Percentiles rank a stretch among this genome's conserved stretches.
Conservation (phyloP, 1,140 invertebrate genomes). For the Macrobrachium rosenbergii region DNA sequence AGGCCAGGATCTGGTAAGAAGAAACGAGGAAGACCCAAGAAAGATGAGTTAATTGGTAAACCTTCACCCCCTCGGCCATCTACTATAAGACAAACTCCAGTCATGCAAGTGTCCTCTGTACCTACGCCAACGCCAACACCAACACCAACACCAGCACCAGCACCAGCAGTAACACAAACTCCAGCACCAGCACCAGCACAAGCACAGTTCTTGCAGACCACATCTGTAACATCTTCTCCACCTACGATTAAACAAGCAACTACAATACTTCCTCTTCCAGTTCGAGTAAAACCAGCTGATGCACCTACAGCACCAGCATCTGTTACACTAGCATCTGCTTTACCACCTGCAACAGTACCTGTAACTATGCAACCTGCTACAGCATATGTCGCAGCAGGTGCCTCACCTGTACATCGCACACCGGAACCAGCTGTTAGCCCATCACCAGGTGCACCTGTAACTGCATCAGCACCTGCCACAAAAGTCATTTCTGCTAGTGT, state of each 20-base stretch:
- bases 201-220: background rate
- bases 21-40: conserved; percentile 58
- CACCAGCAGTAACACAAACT: background rate
- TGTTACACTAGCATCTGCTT: background rate
- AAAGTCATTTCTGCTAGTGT: conserved; percentile 26
- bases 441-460: conserved; percentile 23
- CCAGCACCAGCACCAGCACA: background rate
- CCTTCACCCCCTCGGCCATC: conserved; percentile 33
- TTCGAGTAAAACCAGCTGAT: conserved; percentile 19
- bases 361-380: conserved; percentile 1
- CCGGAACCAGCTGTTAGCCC: conserved; percentile 40
- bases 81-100: conserved; percentile 12
- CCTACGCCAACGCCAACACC: background rate
- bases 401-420: conserved; percentile 46
- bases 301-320: background rate
- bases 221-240: conserved; percentile 9
- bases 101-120: background rate
- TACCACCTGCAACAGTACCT: background rate
- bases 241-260: background rate
- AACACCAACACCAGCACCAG: background rate
- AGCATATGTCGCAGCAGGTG: background rate
- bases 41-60: conserved; percentile 55
- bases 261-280: background rate
- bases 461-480: conserved; percentile 9
- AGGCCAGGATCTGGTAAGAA: conserved; percentile 32